Evolutionary conservation across 2,797 vertebrate genomes (phyloP).

Genomic region (Danio kyathit): DNA sequence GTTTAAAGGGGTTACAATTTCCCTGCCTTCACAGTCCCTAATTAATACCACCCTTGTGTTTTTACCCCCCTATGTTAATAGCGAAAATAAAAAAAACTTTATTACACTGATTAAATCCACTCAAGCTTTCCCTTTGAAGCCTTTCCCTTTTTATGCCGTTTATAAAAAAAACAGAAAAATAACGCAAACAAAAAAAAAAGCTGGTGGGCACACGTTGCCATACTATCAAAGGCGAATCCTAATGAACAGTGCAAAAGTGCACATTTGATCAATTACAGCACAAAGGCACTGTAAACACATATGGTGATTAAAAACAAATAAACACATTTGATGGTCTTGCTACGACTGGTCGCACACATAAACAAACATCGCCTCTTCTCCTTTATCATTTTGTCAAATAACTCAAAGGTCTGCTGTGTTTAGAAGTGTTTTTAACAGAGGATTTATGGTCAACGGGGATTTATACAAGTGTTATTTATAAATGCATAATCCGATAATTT

Average conservation of each 20-base stretch:
- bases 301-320: slow-evolving; percentile 67
- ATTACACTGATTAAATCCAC: slow-evolving; percentile 50
- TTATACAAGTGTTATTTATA: not conserved
- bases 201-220: slow-evolving; percentile 31
- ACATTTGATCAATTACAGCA: slow-evolving; percentile 57
- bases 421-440: slow-evolving; percentile 35
- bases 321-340: slow-evolving; percentile 57
- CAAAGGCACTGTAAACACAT: slow-evolving; percentile 58
- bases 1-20: slow-evolving; percentile 24
- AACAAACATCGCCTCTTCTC: slow-evolving; percentile 53
- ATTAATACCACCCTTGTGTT: slow-evolving; percentile 44
- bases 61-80: slow-evolving; percentile 41
- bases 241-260: slow-evolving; percentile 54
- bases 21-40: slow-evolving; percentile 17
- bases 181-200: slow-evolving; percentile 29
- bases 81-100: slow-evolving; percentile 56
- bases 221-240: slow-evolving; percentile 52
- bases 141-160: slow-evolving; percentile 56
- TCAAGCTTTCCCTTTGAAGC: slow-evolving; percentile 51
- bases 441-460: slow-evolving; percentile 27
- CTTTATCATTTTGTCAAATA: slow-evolving; percentile 52
- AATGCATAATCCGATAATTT: not conserved
- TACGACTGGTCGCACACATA: slow-evolving; percentile 37
- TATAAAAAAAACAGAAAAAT: slow-evolving; percentile 26
- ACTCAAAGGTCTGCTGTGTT: slow-evolving; percentile 28